phyloP scores from a whole-genome alignment of 2,797 vertebrate species.

The Cryptoblepharus egeriae region DNA sequence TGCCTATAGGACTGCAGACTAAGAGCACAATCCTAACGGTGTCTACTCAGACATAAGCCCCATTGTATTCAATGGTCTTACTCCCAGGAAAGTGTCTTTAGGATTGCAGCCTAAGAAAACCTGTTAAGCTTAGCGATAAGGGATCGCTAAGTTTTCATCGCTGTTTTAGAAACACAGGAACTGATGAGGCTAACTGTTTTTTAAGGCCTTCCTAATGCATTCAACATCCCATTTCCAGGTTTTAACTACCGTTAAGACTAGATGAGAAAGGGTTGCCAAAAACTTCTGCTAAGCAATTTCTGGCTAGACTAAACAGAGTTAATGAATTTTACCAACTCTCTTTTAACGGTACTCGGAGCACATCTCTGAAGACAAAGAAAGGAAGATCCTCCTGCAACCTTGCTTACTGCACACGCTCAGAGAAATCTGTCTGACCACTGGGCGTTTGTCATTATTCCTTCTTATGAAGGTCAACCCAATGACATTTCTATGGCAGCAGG shows the following conservation, averaged over 20 bases:
- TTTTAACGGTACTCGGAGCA: conserved; percentile 50
- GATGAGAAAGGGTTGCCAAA: background rate
- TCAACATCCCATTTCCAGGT: background rate
- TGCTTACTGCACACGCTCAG: conserved; percentile 42
- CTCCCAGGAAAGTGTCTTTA: too few relatives aligned
- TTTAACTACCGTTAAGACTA: background rate
- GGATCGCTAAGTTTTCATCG: too few relatives aligned
- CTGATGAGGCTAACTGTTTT: background rate
- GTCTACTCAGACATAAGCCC: too few relatives aligned
- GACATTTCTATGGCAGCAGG: conserved; percentile 68
- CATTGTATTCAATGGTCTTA: too few relatives aligned
- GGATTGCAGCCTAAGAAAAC: too few relatives aligned
- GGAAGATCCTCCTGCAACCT: conserved; percentile 47
- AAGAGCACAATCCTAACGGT: too few relatives aligned
- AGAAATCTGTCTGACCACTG: conserved; percentile 49
- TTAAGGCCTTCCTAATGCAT: background rate
- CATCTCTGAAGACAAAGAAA: conserved; percentile 54
- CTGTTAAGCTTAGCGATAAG: too few relatives aligned
- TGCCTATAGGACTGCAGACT: background rate
- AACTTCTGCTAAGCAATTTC: conserved; percentile 19
- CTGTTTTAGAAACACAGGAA: conserved; percentile 48
- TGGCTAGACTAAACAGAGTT: conserved; percentile 51
- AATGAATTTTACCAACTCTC: conserved; percentile 45
- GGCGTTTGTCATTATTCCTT: conserved; percentile 62
- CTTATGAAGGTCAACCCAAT: conserved; percentile 67